Base-by-base conservation (phyloP, 2,797 vertebrate genomes). In the Rhinophrynus dorsalis region DNA sequence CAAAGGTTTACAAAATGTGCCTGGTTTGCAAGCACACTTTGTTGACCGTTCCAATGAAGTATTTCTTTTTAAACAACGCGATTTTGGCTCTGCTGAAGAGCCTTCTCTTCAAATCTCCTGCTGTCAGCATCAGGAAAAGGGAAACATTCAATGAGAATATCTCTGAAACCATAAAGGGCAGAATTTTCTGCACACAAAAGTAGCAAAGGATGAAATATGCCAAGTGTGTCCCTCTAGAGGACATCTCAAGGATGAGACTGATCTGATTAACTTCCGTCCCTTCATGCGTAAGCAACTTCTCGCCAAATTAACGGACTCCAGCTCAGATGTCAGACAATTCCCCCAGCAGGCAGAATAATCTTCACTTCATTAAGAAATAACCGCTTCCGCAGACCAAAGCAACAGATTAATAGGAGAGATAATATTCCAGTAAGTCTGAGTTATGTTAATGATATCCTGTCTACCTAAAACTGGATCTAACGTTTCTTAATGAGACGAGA, bases 391-490 rank as follows among this genome's bases (percentile, higher is more conserved):
- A 13, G 11, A n/a, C n/a, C n/a, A n/a, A n/a, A n/a, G 55, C 56
- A 24, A 32, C 30, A 24, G 32, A 18, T 27, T 55, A 37, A 54
- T 45, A 37, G 30, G 26, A 32, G 11, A 20, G 37, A 32, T 62
- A 37, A 12, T 37, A 47, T 52, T 27, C 20, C 48, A 50, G 35
- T n/a, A 12, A 2, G 5, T 21, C 56, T 2, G 1, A 63, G 35
- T 40, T 26, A 70, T 70, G 38, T 54, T 33, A 45, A 61, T 54
- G 37, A 63, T 70, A 56, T 70, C 68, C 68, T 70, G 48, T 55
- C 55, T 24, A 18, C n/a, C 13, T 50, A 11, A 12, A n/a, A 45
- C 23, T 6, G 15, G 2, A 9, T 20, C n/a, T 29, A 17, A 44
- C 6, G 0, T 30, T 15, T 10, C 47, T 26, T 27, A 50, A 18